Evolutionary conservation across 2,113 vertebrate species (phyloP), one percentile per base, ranked within the genome.

Genomic region (Triplophysa siluroides): DNA sequence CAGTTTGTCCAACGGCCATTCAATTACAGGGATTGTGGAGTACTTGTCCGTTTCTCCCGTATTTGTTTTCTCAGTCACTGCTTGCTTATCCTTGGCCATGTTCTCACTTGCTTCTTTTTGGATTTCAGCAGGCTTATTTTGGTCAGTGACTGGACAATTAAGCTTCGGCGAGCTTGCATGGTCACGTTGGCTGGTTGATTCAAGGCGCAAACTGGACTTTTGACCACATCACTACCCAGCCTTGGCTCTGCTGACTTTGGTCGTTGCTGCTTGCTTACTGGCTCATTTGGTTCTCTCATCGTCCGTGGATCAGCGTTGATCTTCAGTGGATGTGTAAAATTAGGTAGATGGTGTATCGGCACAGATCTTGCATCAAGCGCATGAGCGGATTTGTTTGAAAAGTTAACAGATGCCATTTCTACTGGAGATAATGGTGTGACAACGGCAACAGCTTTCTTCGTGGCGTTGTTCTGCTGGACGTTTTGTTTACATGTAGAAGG

Each of bases 1-100:
- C 76, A 92, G 33, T 13, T 11, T 21, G 2, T 11, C 18, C 29
- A 3, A 0, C 13, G 84, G 88, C 88, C 88, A 89, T 50, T 76
- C 4, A 8, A 19, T 54, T 50, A 78, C 41, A 78, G 75, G 79
- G 67, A 70, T 8, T 2, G 29, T 23, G 54, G 65, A 62, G 24
- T 21, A 62, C 5, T 7, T 50, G 21, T 64, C 38, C 1, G n/a
- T 16, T 33, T 43, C 21, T 58, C 11, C 24, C 3, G 11, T 76
- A 10, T 69, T 47, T 1, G n/a, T 70, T 12, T 69, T 60, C 18
- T 56, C 14, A 8, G 29, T 47, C 47, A 63, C 1, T 7, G 29
- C 56, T 4, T 52, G n/a, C 8, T 45, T 68, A 26, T 21, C 10
- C 21, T 58, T 67, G 23, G 23, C 16, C 8, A 10, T 47, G 18